Evolutionary conservation across 2,113 vertebrate genomes (phyloP), one percentile per base, ranked within the genome.

Genomic region (Oncorhynchus nerka): DNA sequence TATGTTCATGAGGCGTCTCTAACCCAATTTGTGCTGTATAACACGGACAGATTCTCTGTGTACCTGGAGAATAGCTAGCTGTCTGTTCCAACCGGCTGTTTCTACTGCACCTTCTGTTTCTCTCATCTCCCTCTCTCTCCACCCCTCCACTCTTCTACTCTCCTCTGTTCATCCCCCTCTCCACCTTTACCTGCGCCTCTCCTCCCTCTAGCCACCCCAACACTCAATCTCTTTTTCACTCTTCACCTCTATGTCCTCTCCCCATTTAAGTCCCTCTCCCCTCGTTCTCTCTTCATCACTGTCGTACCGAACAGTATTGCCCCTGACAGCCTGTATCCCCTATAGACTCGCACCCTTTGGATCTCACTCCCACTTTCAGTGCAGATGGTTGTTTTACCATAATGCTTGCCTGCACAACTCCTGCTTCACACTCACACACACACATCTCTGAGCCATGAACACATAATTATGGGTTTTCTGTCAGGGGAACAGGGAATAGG

Each of bases 291-390:
- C 71, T 59, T 61, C 75, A 77, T 76, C 77, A 76, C 22, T 66
- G 71, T 70, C 65, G 34, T 66, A 64, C 76, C 62, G 70, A 16
- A 61, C 69, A 62, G 72, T 66, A 80, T 74, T 79, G 72, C 65
- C 68, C 71, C 49, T 72, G 76, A 82, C 73, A 82, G 80, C 68
- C 55, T 75, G 73, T 64, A 71, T 75, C 69, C 76, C 73, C 80
- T 70, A 24, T 20, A 69, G 80, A 57, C 30, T 77, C 34, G 51
- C 34, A 59, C 76, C 9, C 39, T 69, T 73, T 71, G 39, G 68
- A 32, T 71, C 15, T 62, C 68, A 28, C 71, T 64, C 76, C 64
- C 66, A 57, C 39, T 28, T 39, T 61, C 24, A 45, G 9, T 64
- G 69, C 45, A 26, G 16, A 49, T 45, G 39, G 39, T 9, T 45